These are phyloP conservation scores for Apogon hyalosoma DNA, from an alignment of 2,797 vertebrate species.

Conservation along the genomic window DNA sequence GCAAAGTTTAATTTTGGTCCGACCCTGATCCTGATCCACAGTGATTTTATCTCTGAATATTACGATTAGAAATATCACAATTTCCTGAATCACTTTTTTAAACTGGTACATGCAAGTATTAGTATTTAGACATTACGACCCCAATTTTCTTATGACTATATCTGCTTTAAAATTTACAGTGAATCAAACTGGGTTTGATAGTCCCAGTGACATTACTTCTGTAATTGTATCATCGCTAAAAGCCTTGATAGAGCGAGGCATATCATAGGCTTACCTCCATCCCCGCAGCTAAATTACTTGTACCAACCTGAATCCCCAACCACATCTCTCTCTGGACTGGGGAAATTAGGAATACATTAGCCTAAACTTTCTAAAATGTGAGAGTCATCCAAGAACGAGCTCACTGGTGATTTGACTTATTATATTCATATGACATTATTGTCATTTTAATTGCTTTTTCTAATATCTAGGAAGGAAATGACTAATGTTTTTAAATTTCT, in stretches of 20 bases:
- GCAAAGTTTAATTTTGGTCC: slow-evolving; percentile 6
- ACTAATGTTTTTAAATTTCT: slow-evolving; percentile 17
- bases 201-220: not conserved
- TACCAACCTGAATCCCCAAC: not conserved
- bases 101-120: not conserved
- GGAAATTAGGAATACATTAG: slow-evolving; percentile 28
- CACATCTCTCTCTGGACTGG: not conserved
- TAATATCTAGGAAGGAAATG: slow-evolving; percentile 13
- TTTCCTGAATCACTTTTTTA: not conserved
- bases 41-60: slow-evolving; percentile 5
- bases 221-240: not conserved
- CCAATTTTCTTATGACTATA: not conserved
- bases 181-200: not conserved
- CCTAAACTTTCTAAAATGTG: slow-evolving; percentile 24
- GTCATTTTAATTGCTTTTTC: slow-evolving; percentile 3
- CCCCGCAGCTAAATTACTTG: not conserved
- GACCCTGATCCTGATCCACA: slow-evolving; percentile 2
- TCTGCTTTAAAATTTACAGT: not conserved
- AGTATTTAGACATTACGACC: no score
- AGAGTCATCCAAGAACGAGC: not conserved
- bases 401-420: slow-evolving; percentile 14
- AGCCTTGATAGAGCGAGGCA: not conserved
- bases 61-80: not conserved
- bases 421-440: slow-evolving; percentile 2
- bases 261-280: not conserved